Percentiles rank a stretch among this genome's conserved stretches.
These are phyloP conservation scores for Sciaenops ocellatus DNA, from an alignment of 2,797 vertebrate species.

Conservation along the genomic window DNA sequence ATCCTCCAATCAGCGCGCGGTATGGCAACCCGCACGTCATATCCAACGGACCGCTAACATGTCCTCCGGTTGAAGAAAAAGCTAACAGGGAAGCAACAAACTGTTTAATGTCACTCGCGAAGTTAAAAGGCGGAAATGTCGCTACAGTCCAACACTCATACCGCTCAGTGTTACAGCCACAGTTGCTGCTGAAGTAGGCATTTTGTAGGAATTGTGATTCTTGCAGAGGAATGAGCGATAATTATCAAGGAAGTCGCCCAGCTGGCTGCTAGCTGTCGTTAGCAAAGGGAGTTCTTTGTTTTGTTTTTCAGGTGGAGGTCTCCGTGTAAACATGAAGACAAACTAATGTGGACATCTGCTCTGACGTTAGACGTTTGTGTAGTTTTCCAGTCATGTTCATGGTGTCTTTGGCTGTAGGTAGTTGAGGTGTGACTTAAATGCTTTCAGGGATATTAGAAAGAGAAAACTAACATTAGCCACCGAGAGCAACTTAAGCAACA, in stretches of 20 bases:
- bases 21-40: conserved; percentile 63
- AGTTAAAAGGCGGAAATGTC: conserved; percentile 62
- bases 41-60: conserved; percentile 70
- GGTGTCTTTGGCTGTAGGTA: background rate
- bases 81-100: conserved; percentile 66
- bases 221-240: conserved; percentile 61
- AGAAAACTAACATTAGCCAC: conserved; percentile 50
- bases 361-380: background rate
- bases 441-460: conserved; percentile 21
- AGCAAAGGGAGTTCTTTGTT: conserved; percentile 79
- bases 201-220: conserved; percentile 22
- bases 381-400: conserved; percentile 32
- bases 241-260: conserved; percentile 67
- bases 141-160: background rate
- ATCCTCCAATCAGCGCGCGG: conserved; percentile 58
- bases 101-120: conserved; percentile 55
- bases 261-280: conserved; percentile 66
- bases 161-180: background rate
- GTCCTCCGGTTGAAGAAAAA: conserved; percentile 66
- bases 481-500: conserved; percentile 63
- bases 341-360: conserved; percentile 6
- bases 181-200: conserved; percentile 24
- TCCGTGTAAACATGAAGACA: conserved; percentile 54
- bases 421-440: conserved; percentile 11
- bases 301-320: conserved; percentile 59